A percentile compares a stretch with the other conserved stretches of the same genome.
These are phyloP conservation scores for Stomatorhinus ivindoensis DNA, from an alignment of 2,113 vertebrate genomes.

Conservation along the genomic window DNA sequence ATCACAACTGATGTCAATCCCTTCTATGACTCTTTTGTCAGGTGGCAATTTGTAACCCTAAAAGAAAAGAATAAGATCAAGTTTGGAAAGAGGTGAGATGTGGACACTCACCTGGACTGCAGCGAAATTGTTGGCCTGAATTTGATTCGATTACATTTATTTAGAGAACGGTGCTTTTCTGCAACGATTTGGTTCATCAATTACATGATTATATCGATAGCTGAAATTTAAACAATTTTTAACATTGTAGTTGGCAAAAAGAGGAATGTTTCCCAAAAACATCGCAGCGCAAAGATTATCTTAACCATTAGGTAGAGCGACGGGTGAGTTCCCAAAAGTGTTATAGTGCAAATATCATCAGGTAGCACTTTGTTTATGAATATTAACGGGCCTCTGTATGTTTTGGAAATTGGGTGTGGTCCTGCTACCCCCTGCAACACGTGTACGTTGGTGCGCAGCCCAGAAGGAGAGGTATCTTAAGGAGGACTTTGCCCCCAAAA, in stretches of 20 bases:
- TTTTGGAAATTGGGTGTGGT: not conserved
- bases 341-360: not conserved
- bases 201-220: not conserved
- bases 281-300: not conserved
- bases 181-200: not conserved
- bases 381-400: not conserved
- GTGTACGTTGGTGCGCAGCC: not conserved
- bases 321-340: not conserved
- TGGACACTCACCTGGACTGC: not conserved
- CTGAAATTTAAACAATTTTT: not conserved
- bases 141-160: not conserved
- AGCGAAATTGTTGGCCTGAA: not conserved
- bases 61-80: constrained; percentile 90
- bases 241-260: not conserved
- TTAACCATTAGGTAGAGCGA: not conserved
- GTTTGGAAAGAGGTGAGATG: constrained; percentile 85
- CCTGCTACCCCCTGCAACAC: not conserved
- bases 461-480: not conserved
- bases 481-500: not conserved
- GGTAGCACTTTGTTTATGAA: not conserved
- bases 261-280: not conserved
- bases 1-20: constrained; percentile 92
- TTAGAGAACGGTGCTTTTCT: not conserved
- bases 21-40: constrained; percentile 92
- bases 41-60: constrained; percentile 85